These are phyloP conservation scores for Malurus alboscapulatus DNA, from an alignment of 2,113 vertebrate species.

Conservation along the genomic window DNA sequence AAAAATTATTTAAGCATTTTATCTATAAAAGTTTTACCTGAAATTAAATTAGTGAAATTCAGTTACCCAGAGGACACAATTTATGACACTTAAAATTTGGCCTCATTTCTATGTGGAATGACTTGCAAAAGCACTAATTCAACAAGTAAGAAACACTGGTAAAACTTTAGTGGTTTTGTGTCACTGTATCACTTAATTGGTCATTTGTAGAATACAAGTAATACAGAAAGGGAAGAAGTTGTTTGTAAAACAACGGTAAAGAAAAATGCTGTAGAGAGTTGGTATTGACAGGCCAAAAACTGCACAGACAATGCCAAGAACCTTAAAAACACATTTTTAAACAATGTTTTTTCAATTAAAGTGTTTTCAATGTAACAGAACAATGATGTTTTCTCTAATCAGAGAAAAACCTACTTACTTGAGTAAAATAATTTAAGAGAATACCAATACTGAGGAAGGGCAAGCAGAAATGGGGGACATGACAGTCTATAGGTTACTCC, in stretches of 20 bases:
- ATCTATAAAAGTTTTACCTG: not conserved
- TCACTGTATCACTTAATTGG: not conserved
- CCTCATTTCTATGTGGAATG: not conserved
- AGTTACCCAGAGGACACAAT: not conserved
- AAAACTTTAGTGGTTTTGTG: not conserved
- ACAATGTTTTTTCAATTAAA: not conserved
- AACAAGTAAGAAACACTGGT: not conserved
- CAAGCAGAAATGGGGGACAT: not conserved
- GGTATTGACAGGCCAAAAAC: not conserved
- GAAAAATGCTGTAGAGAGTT: not conserved
- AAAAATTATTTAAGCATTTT: not conserved
- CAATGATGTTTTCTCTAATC: not conserved
- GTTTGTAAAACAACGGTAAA: not conserved
- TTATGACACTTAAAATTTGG: not conserved
- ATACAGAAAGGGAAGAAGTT: not conserved
- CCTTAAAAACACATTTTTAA: not conserved
- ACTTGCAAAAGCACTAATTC: not conserved
- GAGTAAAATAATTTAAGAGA: not conserved
- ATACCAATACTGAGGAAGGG: not conserved
- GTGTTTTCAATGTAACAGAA: not conserved
- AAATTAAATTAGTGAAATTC: not conserved
- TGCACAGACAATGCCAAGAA: not conserved
- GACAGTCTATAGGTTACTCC: not conserved
- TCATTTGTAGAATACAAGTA: not conserved
- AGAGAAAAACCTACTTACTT: not conserved